Base-by-base conservation (phyloP, 2,113 vertebrate species). In the Phainopepla nitens region DNA sequence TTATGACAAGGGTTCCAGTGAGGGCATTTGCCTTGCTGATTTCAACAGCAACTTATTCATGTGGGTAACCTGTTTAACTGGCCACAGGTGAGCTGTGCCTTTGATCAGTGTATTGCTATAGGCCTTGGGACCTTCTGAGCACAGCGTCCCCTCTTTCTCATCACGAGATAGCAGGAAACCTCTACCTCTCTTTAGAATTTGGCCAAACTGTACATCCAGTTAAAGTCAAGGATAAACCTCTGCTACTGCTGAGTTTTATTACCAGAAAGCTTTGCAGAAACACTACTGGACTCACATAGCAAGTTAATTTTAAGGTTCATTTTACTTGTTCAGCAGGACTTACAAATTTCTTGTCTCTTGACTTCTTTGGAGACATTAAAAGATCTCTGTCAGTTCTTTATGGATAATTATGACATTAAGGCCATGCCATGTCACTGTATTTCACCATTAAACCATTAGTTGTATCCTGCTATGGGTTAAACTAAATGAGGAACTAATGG, bases 401-500 rank as follows among this genome's bases (percentile, higher is more conserved):
- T 65, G 69, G 90, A 57, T 89, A 93, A 94, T 93, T 78, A 93
- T 57, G 86, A 82, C 64, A 69, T 79, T 79, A 92, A 70, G 86
- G 44, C 56, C 61, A 50, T 49, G 61, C 45, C 80, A 83, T 61
- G 72, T 54, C 88, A 68, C 56, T 58, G 21, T 70, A 73, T 88
- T 88, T 81, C 91, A 84, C 82, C 76, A 83, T 86, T 81, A 90
- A 94, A 68, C 56, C 36, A 50, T 84, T 69, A 90, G 41, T 65
- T 33, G 76, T 73, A 92, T 65, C 36, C 82, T 71, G 72, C 54
- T 33, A 35, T 81, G 57, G 49, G 82, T 78, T 69, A 75, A 64
- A 64, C 60, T 81, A 50, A 93, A 64, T 0, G 1, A 90, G 36
- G 56, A 58, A 68, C 31, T 81, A 53, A 86, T 49, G 61, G 65